Percentiles rank a stretch among this genome's conserved stretches.
phyloP scores from a whole-genome alignment of 2,797 vertebrate species.

The Okamejei kenojei region DNA sequence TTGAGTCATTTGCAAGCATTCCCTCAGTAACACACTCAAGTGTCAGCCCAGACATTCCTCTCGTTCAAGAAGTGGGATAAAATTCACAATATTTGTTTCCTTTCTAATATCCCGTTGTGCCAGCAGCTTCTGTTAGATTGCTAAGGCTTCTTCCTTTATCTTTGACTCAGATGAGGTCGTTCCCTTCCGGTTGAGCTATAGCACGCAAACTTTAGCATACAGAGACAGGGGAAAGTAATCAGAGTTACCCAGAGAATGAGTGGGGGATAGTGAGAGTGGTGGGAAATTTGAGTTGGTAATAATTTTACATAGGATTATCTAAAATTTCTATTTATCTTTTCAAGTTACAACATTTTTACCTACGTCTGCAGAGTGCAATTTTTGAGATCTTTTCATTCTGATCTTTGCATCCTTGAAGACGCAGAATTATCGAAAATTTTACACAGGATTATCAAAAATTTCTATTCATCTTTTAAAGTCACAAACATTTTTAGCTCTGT shows the following conservation, averaged over 20 bases:
- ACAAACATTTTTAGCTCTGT: not conserved
- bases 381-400: not conserved
- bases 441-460: not conserved
- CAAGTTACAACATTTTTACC: not conserved
- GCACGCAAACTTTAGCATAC: no score
- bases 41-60: no score
- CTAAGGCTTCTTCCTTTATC: not conserved
- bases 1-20: no score
- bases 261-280: not conserved
- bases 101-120: not conserved
- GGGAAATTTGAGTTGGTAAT: not conserved
- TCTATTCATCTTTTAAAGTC: not conserved
- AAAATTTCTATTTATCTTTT: not conserved
- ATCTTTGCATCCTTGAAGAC: not conserved
- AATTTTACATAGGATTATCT: not conserved
- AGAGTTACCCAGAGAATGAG: not conserved
- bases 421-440: not conserved
- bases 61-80: no score
- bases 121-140: not conserved
- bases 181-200: no score
- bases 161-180: no score
- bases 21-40: no score
- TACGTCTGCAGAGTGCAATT: no score
- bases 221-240: not conserved
- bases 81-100: not conserved